Conservation (phyloP, 2,888 invertebrate species). For the Platycheirus albimanus region DNA sequence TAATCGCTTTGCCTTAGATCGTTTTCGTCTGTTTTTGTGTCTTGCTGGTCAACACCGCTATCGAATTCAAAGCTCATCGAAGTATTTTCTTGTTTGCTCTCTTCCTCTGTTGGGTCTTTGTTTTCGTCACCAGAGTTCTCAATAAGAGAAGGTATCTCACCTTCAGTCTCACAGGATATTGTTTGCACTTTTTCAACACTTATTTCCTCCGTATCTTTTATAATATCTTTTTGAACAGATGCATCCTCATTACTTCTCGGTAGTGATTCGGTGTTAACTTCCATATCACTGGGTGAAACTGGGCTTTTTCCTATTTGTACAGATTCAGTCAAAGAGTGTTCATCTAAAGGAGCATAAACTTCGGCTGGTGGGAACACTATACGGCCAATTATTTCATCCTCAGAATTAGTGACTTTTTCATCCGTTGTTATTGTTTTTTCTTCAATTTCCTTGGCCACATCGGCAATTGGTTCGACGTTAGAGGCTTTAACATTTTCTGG, state of each 20-base stretch:
- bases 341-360: conserved; percentile 32
- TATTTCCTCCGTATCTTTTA: too few species aligned
- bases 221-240: not conserved
- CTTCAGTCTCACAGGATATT: too few species aligned
- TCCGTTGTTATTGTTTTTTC: conserved; percentile 40
- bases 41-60: not conserved
- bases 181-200: too few species aligned
- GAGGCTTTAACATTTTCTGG: not conserved
- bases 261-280: not conserved
- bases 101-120: not conserved
- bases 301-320: conserved; percentile 3
- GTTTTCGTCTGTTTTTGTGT: not conserved
- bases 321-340: not conserved
- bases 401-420: conserved; percentile 42
- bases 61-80: too few species aligned
- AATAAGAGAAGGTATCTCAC: not conserved
- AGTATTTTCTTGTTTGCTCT: not conserved
- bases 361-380: conserved; percentile 53
- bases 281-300: conserved; percentile 48
- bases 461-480: not conserved
- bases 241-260: not conserved
- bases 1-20: not conserved
- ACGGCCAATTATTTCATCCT: conserved; percentile 55
- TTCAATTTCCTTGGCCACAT: not conserved
- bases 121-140: not conserved